Evolutionary conservation across 2,113 vertebrate genomes (phyloP), one percentile per base, ranked within the genome.

Genomic region (Hippocampus zosterae): DNA sequence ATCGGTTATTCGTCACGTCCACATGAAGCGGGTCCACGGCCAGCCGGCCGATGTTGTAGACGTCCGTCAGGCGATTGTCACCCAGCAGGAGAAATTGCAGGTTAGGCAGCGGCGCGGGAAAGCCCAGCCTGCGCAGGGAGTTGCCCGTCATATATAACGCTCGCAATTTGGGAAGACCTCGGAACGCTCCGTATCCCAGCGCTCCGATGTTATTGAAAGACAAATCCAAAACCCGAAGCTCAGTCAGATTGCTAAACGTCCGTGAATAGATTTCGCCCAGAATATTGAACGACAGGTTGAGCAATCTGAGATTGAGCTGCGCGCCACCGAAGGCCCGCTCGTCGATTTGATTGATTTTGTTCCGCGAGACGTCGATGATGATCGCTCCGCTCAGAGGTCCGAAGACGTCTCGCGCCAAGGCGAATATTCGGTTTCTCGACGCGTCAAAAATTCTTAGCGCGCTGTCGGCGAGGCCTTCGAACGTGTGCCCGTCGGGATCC

Each of bases 211-310:
- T 93, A 80, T 98, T 98, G 70, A 91, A 64, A 27, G 93, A 92
- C 74, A 98, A 87, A 80, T 96, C 92, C 59, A 98, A 77, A 12
- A 66, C 15, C 0, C 2, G 13, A 0, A 97, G 68, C 1, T 73
- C 80, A 0, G 0, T 63, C 0, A 98, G 84, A 23, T 89, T 91
- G 0, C 52, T 18, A 77, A 98, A 98, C 11, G 89, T 86, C 10
- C 84, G 5, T 21, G 85, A 41, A 0, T 87, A 81, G 25, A 98
- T 83, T 79, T 94, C 92, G 1, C 94, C 94, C 10, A 97, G 70
- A 55, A 96, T 87, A 75, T 98, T 98, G 42, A 2, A 41, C 0
- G 95, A 95, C 12, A 98, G 62, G 74, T 94, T 93, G 41, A 98
- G 93, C 46, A 2, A 0, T 46, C 69, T 71, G 48, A 98, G 86